Evolutionary conservation across 2,888 invertebrate species (phyloP), one percentile per base, ranked within the genome.

Genomic region (Rhagonycha lutea): DNA sequence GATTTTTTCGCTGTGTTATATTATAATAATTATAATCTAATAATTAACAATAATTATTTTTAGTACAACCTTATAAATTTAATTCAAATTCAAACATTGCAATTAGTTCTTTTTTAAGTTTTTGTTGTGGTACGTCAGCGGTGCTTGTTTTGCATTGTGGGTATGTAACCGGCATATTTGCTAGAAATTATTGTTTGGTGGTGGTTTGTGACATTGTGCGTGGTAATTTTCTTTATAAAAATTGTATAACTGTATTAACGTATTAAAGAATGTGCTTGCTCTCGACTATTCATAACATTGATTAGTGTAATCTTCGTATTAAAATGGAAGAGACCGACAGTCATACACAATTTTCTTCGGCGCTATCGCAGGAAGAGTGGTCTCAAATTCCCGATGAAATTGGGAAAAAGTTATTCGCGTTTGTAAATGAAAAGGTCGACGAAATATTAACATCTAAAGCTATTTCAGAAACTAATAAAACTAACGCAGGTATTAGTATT

Each of bases 381-480:
- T 85, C 87, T 68, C 88, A 88, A 80, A 88, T 92, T 76, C 90
- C 92, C 73, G 85, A 87, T 75, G 89, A 87, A 81, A 87, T 91
- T 77, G 89, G 89, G 26, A 86, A 90, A 80, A 95, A 94, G 88
- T 89, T 95, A 61, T 92, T 92, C 82, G 86, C 85, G 47, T 90
- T 89, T 82, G 89, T 92, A 70, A 90, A 89, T 68, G 89, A 90
- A 74, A 92, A 92, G 85, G 92, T 93, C 84, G 93, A 93, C 83
- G 93, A 94, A 85, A 92, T 92, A 80, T 89, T 94, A 82, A 94
- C 93, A 73, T 90, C 93, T 28, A 94, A 93, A 87, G 95, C 94
- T 3, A 89, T 94, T 29, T 92, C 92, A 78, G 94, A 94, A 88
- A 91, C 92, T 77, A 91, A 90, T 82, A 91, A 91, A 86, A 89